Base-by-base conservation (phyloP, 2,797 vertebrate genomes). In the Dryobates pubescens region DNA sequence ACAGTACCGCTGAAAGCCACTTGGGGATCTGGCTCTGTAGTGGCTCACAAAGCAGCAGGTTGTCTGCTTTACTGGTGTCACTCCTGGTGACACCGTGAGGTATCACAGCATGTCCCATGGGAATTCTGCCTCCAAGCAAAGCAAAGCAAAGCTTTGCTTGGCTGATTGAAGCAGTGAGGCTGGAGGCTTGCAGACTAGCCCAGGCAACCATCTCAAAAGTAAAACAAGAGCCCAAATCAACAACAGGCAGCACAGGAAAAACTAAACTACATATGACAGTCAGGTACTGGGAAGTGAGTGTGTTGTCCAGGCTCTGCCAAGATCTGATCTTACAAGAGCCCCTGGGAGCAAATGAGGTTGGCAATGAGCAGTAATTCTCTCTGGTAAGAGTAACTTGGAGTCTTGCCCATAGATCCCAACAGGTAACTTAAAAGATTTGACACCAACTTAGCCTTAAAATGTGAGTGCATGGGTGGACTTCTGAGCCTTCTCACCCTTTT, bases 81-180 rank as follows among this genome's bases (percentile, higher is more conserved):
- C 38, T 78, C 17, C 17, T 56, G 45, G 34, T 68, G 76, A 19
- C 27, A 49, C 10, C 1, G 2, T 0, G 3, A 69, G n/a, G 43
- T 36, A n/a, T 74, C 0, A 0, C 16, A 59, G 59, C 3, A 0
- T 26, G 10, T 59, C 43, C 29, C 36, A 22, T 0, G 1, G 1
- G 4, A 10, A 1, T 65, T 78, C 62, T 72, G 6, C 26, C 49
- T 84, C 43, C 16, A 16, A 19, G 26, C 59, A 67, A 59, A 75
- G 11, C 9, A 38, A 38, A 38, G 12, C 38, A 38, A 38, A 38
- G 38, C 22, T 84, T 67, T 56, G 17, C 34, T 59, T 51, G 7
- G 19, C 56, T 71, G 61, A 15, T 49, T 32, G 7, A n/a, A 76
- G n/a, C 0, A 1, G 22, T 43, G 36, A 65, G 54, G 45, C 59